Conservation (phyloP, 2,888 invertebrate species). For the Noctua janthe region DNA sequence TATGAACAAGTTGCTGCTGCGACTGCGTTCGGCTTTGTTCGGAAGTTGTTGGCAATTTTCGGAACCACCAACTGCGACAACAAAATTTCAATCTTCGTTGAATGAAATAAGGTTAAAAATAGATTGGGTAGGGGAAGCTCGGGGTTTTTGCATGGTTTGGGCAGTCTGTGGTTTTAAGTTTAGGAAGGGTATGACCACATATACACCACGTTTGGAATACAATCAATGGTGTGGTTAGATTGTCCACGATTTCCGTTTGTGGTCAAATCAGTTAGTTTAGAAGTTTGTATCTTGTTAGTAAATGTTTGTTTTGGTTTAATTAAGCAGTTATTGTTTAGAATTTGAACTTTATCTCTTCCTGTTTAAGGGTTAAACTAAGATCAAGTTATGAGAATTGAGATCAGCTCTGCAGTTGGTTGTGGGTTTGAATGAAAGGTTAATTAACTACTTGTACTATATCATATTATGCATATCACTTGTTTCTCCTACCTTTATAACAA, state of each 20-base stretch:
- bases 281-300: slow-evolving; percentile 42
- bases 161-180: slow-evolving; percentile 66
- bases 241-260: slow-evolving; percentile 68
- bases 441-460: not conserved
- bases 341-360: not conserved
- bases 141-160: slow-evolving; percentile 46
- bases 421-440: not conserved
- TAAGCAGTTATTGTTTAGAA: not conserved
- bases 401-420: not conserved
- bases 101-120: slow-evolving; percentile 38
- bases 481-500: slow-evolving; percentile 5
- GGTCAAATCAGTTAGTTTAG: slow-evolving; percentile 41
- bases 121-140: not conserved
- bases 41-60: slow-evolving; percentile 44
- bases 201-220: slow-evolving; percentile 81
- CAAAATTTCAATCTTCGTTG: not conserved
- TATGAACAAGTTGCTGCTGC: slow-evolving; percentile 65
- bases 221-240: slow-evolving; percentile 77
- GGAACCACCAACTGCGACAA: not conserved
- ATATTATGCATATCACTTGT: not conserved
- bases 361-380: not conserved
- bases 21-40: slow-evolving; percentile 56
- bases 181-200: slow-evolving; percentile 74
- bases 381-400: not conserved
- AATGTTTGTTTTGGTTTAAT: not conserved